These are phyloP conservation scores for Momotus momota DNA, from an alignment of 2,797 vertebrate genomes.

Conservation along the genomic window DNA sequence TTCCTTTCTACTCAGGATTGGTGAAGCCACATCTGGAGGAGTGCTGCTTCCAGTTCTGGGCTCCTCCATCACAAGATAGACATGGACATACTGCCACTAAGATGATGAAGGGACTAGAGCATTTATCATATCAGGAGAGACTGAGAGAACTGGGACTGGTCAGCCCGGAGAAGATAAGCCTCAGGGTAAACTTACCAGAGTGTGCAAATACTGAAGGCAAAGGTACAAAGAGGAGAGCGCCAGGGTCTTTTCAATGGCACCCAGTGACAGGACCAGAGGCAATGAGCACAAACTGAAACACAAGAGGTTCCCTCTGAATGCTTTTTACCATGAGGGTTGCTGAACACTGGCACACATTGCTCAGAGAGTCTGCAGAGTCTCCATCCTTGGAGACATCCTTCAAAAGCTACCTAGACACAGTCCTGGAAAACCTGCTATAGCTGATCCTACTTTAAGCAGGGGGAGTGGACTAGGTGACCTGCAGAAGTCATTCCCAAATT, in stretches of 20 bases:
- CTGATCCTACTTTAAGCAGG: not conserved
- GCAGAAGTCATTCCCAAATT: not conserved
- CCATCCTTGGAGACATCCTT: not conserved
- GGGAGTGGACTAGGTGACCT: not conserved
- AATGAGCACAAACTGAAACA: not conserved
- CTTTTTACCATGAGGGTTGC: not conserved
- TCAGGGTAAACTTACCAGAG: not conserved
- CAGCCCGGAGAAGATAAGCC: not conserved
- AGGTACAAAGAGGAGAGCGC: accelerated
- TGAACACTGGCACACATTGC: not conserved
- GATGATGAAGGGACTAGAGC: not conserved
- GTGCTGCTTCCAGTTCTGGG: not conserved
- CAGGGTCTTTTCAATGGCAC: not conserved
- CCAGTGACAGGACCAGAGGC: not conserved
- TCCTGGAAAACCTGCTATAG: not conserved
- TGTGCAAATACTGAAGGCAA: not conserved
- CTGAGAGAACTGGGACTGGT: not conserved
- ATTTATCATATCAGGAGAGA: not conserved
- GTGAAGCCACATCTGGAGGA: not conserved
- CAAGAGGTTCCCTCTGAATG: not conserved
- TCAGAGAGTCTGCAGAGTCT: not conserved
- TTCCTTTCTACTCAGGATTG: not conserved
- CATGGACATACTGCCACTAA: no score
- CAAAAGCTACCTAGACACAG: not conserved
- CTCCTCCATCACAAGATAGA: not conserved